Evolutionary conservation across 2,113 vertebrate genomes (phyloP).

Genomic region (Phoxinus phoxinus): DNA sequence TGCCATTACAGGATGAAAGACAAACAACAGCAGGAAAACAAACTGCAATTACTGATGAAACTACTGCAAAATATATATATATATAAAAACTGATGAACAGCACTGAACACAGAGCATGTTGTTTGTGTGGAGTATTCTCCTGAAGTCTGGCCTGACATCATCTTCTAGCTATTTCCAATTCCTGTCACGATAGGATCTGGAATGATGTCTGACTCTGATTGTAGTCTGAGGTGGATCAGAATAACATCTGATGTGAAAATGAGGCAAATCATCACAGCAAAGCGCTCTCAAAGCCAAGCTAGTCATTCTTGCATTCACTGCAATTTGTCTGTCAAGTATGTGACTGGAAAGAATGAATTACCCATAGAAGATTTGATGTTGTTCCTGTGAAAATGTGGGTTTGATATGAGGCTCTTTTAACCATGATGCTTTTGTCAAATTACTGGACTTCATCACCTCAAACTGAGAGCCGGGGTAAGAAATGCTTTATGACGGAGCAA

Average conservation of each 20-base stretch:
- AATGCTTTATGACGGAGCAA: neutral
- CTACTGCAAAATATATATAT: too few species aligned
- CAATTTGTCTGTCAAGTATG: constrained; percentile 16
- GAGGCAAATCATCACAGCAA: neutral
- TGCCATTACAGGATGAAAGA: neutral
- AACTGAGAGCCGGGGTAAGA: neutral
- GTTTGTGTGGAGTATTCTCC: neutral
- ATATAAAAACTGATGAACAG: neutral
- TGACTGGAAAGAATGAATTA: neutral
- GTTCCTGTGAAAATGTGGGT: neutral
- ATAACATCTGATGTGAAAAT: constrained; percentile 3
- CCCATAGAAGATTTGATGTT: neutral
- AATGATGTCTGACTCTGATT: constrained; percentile 13
- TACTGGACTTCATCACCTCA: neutral
- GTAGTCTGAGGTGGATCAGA: constrained; percentile 20
- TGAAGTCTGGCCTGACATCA: constrained; percentile 12
- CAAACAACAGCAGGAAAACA: constrained; percentile 11
- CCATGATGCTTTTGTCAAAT: neutral
- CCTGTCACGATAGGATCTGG: constrained; percentile 8
- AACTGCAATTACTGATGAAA: neutral
- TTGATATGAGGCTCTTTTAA: neutral
- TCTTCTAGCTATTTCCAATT: neutral
- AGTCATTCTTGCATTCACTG: constrained; percentile 5
- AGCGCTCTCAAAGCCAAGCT: neutral
- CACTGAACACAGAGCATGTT: neutral